phyloP scores from a whole-genome alignment of 2,888 invertebrate species.

The Cephonodes hylas region DNA sequence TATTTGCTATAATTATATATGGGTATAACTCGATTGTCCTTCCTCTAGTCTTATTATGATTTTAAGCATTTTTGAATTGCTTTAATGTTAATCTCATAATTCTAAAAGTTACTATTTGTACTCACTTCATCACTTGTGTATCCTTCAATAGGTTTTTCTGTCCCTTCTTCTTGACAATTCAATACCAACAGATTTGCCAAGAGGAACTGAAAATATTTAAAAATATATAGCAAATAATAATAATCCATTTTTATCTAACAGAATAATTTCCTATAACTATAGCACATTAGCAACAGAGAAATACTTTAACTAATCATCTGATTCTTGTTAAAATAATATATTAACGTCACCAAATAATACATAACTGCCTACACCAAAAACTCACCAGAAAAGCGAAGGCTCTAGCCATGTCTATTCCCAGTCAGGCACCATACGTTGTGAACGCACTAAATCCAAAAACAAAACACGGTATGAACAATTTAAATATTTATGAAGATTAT shows the following conservation, averaged over 20 bases:
- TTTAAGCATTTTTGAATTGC: too few relatives aligned
- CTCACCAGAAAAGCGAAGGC: constrained; percentile 57
- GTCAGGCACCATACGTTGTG: constrained; percentile 35
- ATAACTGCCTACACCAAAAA: constrained; percentile 17
- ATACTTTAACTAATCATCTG: too few relatives aligned
- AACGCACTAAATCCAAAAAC: constrained; percentile 36
- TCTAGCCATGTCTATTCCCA: constrained; percentile 52
- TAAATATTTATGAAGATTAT: constrained; percentile 28
- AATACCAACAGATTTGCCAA: constrained; percentile 59
- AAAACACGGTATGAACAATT: constrained; percentile 21
- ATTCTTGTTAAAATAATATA: not conserved
- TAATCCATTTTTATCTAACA: too few relatives aligned
- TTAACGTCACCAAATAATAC: not conserved
- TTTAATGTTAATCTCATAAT: not conserved
- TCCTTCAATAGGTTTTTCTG: constrained; percentile 35
- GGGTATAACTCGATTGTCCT: too few relatives aligned
- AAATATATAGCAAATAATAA: not conserved
- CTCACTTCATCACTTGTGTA: constrained; percentile 48
- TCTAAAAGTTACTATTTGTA: constrained; percentile 20
- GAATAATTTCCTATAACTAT: too few relatives aligned
- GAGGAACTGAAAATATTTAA: constrained; percentile 48
- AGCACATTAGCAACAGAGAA: too few relatives aligned
- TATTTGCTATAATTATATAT: too few relatives aligned
- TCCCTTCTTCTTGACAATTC: constrained; percentile 61
- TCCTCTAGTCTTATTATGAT: too few relatives aligned